Evolutionary conservation across 2,113 vertebrate genomes (phyloP).

Genomic region (Pluvialis apricaria): DNA sequence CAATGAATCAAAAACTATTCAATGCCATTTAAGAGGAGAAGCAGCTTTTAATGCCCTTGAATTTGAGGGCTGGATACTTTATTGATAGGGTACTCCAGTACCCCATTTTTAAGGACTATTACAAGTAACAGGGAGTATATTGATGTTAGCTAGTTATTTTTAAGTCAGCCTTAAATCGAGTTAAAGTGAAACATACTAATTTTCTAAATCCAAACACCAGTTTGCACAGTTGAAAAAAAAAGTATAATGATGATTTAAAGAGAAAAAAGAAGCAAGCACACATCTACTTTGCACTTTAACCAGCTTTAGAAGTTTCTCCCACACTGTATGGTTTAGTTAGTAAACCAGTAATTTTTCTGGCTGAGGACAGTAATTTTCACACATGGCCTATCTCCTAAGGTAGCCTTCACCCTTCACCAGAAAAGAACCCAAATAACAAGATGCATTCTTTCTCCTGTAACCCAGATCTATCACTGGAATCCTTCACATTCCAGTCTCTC

Average conservation of each 20-base stretch:
- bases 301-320: background rate
- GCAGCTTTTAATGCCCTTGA: background rate
- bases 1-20: background rate
- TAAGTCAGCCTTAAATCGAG: background rate
- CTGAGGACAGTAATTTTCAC: background rate
- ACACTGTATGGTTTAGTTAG: background rate
- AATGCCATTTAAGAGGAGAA: background rate
- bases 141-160: background rate
- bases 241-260: background rate
- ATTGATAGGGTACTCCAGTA: background rate
- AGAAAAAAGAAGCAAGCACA: background rate
- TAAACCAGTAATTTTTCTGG: background rate
- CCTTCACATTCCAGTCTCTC: background rate
- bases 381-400: background rate
- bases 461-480: background rate
- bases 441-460: background rate
- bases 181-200: background rate
- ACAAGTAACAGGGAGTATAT: background rate
- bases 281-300: background rate
- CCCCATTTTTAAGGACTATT: background rate
- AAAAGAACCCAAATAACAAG: background rate
- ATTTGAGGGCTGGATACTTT: background rate
- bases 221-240: background rate
- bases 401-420: background rate
- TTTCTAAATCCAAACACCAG: background rate